A percentile compares a stretch with the other conserved stretches of the same genome.
These are phyloP conservation scores for Glaucomys volans DNA, from an alignment of 2,113 vertebrate species.

Conservation along the genomic window DNA sequence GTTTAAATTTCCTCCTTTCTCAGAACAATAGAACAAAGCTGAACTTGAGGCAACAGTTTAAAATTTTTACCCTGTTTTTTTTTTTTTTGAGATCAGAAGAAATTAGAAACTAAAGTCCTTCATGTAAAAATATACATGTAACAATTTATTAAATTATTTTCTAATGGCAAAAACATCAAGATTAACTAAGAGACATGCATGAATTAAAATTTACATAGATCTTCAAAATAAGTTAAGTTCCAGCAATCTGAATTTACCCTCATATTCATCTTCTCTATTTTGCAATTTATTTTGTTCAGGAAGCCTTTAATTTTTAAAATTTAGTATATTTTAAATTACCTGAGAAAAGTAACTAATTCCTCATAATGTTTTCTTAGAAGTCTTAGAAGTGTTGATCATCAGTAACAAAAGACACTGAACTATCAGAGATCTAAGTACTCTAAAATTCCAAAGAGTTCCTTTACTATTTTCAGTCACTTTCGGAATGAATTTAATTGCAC, in stretches of 20 bases:
- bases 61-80: conserved; percentile 65
- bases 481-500: conserved; percentile 44
- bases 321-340: conserved; percentile 44
- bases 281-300: conserved; percentile 28
- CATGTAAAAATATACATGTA: conserved; percentile 51
- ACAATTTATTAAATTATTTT: conserved; percentile 56
- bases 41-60: conserved; percentile 44
- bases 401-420: background rate
- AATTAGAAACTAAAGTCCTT: conserved; percentile 58
- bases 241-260: background rate
- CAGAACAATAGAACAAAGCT: background rate
- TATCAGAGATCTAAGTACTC: conserved; percentile 38
- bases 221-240: conserved; percentile 51
- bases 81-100: conserved; percentile 61
- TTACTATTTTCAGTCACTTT: conserved; percentile 7
- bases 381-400: background rate
- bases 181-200: conserved; percentile 42
- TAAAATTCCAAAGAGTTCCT: background rate
- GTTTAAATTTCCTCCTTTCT: background rate
- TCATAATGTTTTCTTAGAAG: conserved; percentile 27
- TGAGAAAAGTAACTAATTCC: conserved; percentile 52
- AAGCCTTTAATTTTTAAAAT: conserved; percentile 61
- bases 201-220: conserved; percentile 55
- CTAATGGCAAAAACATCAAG: conserved; percentile 41
- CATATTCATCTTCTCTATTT: conserved; percentile 25